Evolutionary conservation across 2,113 vertebrate species (phyloP), one percentile per base, ranked within the genome.

Genomic region (Fregata magnificens): DNA sequence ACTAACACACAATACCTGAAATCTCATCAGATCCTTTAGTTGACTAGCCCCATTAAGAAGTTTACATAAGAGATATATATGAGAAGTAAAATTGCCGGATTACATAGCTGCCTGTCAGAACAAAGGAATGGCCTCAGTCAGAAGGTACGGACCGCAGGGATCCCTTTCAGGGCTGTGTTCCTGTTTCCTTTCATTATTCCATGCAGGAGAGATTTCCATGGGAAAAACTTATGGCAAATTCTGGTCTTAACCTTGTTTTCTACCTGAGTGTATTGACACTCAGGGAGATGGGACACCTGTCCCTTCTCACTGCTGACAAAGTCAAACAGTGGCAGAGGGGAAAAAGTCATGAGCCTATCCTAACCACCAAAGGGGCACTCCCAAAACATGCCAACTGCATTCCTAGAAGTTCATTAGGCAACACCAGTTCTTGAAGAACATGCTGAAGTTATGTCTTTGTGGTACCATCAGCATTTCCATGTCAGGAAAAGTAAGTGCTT

Each of bases 221-320:
- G 22, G 4, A 9, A 32, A 71, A 52, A 4, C 1, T 24, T 31
- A 15, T 3, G 5, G 3, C 9, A 42, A 58, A 53, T 72, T 72
- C 28, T 72, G 34, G 22, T 52, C 9, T 40, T 76, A 71, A 40
- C 7, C 5, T 67, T 82, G 11, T 34, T 56, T 12, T 25, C 29
- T 36, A 10, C 18, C 3, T 45, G 18, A 53, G 9, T 9, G 10
- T 18, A 67, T 58, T 2, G 10, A 40, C 15, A 26, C 31, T 31
- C 4, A 45, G 2, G 13, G 11, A 55, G 14, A 16, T 29, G 11
- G 5, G 9, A 9, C 56, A 49, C 20, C 1, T 1, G 11, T 52
- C 29, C 24, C 38, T 65, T 69, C 22, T 22, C 16, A 32, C 5
- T 63, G 4, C 22, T 55, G 28, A 42, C 16, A 55, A 34, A 32